phyloP scores from a whole-genome alignment of 1,140 invertebrate genomes.

The Heliconius himera region DNA sequence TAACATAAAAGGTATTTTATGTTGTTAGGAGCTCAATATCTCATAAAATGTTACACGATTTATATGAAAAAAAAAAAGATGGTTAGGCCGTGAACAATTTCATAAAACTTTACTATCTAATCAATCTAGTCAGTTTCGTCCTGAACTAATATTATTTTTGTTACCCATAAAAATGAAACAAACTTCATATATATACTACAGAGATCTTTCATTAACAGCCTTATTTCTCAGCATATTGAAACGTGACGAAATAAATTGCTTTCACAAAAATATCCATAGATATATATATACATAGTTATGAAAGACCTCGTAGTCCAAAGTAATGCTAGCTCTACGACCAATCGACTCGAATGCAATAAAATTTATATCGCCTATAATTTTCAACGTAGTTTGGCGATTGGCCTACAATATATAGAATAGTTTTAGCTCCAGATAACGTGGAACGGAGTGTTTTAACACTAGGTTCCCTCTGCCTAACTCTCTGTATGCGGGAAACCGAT shows the following conservation, averaged over 20 bases:
- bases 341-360: constrained; percentile 41
- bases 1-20: not conserved
- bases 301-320: constrained; percentile 37
- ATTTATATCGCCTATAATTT: constrained; percentile 42
- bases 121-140: constrained; percentile 16
- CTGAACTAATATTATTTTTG: constrained; percentile 25
- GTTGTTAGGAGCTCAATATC: not conserved
- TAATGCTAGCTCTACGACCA: constrained; percentile 38
- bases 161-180: constrained; percentile 20
- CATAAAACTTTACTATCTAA: constrained; percentile 25
- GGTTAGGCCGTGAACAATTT: not conserved
- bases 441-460: not conserved
- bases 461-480: no score
- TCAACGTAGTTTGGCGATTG: constrained; percentile 36
- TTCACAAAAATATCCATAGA: constrained; percentile 20
- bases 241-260: constrained; percentile 30
- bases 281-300: constrained; percentile 31
- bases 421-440: constrained; percentile 27
- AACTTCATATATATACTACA: constrained; percentile 24
- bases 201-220: constrained; percentile 25
- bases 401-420: constrained; percentile 24
- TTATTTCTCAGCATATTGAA: constrained; percentile 29
- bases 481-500: no score
- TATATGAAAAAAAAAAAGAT: not conserved
- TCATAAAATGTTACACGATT: not conserved